phyloP scores from a whole-genome alignment of 1,140 invertebrate species.

The Drosophila bocqueti region DNA sequence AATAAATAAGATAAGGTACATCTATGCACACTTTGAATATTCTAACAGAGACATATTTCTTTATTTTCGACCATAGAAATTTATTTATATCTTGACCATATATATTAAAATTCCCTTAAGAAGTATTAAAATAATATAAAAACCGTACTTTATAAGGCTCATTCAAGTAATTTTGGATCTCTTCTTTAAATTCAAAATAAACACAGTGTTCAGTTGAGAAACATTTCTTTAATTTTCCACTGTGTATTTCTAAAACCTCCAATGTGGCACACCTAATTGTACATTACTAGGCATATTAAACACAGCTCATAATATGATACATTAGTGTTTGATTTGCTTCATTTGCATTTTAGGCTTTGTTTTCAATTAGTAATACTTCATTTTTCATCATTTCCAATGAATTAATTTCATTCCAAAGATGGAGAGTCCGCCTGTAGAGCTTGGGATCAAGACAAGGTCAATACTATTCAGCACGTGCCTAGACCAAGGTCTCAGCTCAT shows the following conservation, averaged over 20 bases:
- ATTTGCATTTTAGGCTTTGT: slow-evolving; percentile 64
- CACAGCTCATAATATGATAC: slow-evolving; percentile 50
- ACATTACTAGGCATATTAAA: slow-evolving; percentile 46
- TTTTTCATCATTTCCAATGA: slow-evolving; percentile 16
- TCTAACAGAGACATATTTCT: too few species aligned
- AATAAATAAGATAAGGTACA: too few species aligned
- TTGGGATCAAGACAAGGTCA: slow-evolving; percentile 20
- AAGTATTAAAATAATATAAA: too few species aligned
- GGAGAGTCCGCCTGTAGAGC: slow-evolving; percentile 12
- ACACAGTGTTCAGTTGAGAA: too few species aligned
- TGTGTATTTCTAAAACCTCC: background rate
- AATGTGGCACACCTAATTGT: slow-evolving; percentile 26
- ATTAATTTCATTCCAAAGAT: slow-evolving; percentile 11
- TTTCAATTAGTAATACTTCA: slow-evolving; percentile 63
- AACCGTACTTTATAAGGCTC: too few species aligned
- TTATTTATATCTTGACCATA: too few species aligned
- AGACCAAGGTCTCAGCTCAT: slow-evolving; percentile 21
- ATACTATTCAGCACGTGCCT: slow-evolving; percentile 15
- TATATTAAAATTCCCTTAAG: too few species aligned
- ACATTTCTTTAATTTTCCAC: too few species aligned
- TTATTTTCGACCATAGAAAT: too few species aligned
- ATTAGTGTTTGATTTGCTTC: slow-evolving; percentile 28
- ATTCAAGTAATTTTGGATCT: too few species aligned
- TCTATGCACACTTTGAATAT: too few species aligned
- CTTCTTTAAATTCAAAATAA: too few species aligned